Conservation (phyloP, 2,888 invertebrate genomes). For the Agriopis marginaria region DNA sequence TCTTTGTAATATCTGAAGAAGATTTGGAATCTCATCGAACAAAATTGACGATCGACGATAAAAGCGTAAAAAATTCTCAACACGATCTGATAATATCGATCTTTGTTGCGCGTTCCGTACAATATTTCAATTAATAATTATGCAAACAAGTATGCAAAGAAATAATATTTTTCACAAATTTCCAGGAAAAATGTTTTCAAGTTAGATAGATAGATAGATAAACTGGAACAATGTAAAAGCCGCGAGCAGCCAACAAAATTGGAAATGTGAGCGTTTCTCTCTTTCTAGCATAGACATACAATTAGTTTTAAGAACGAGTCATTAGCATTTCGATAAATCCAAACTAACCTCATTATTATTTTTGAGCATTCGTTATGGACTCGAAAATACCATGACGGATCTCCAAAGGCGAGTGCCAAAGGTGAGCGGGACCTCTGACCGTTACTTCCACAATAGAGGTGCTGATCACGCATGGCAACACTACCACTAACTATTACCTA, state of each 20-base stretch:
- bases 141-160: no score
- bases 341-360: neutral
- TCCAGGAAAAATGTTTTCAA: no score
- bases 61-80: conserved; percentile 49
- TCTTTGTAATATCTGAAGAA: conserved; percentile 28
- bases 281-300: neutral
- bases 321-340: neutral
- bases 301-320: no score
- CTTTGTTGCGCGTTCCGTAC: conserved; percentile 45
- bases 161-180: no score
- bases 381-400: conserved; percentile 27
- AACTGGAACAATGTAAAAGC: no score
- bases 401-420: conserved; percentile 24
- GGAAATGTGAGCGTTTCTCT: no score
- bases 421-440: conserved; percentile 33
- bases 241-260: no score
- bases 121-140: neutral
- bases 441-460: conserved; percentile 54
- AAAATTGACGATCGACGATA: conserved; percentile 71
- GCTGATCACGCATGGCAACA: conserved; percentile 53
- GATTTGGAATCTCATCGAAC: conserved; percentile 74
- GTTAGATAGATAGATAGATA: no score
- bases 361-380: neutral
- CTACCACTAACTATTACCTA: neutral
- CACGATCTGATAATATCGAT: conserved; percentile 36